Base-by-base conservation (phyloP, 2,888 invertebrate genomes). In the Bugulina stolonifera region DNA sequence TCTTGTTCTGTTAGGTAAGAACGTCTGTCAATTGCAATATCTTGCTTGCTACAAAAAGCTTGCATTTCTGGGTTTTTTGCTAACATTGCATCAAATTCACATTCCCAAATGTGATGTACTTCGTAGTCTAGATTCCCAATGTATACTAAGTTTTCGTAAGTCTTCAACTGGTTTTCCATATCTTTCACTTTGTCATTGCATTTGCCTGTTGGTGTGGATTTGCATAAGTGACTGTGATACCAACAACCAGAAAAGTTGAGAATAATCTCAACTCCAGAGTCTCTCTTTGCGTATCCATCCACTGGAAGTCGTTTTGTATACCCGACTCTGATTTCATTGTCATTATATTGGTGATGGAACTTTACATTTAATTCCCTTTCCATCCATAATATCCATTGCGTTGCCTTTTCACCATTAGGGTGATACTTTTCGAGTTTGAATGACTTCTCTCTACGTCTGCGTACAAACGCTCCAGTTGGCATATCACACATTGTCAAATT, bases 51-150 rank as follows among this genome's bases (percentile, higher is more conserved):
- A 23, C 57, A 57, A 57, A 57, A 57, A 18, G 14, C 25, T 57
- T 57, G 14, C 5, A 57, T 5, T 3, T 57, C 23, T 14, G 57
- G 10, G 23, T 57, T 25, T 57, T 57, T 57, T 23, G 5, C 3
- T n/a, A n/a, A n/a, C 57, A 57, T 57, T 57, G 14, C 57, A 5
- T 23, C 5, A n/a, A 57, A 57, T 23, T 57, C 57, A n/a, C 57
- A 57, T 57, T 57, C 57, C 57, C 57, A 57, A n/a, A 57, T 57
- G 23, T 57, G 57, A 57, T 57, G 57, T n/a, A 57, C 23, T 10
- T 10, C 25, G 23, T 14, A 57, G 14, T 25, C 57, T n/a, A 57
- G 22, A 14, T 10, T 25, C 23, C 25, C 25, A 5, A 57, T 5
- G 23, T 57, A 57, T 5, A 5, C 25, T 25, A 57, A n/a, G 57